Conservation (phyloP, 1,140 invertebrate species). For the Aphaenogaster rudis region DNA sequence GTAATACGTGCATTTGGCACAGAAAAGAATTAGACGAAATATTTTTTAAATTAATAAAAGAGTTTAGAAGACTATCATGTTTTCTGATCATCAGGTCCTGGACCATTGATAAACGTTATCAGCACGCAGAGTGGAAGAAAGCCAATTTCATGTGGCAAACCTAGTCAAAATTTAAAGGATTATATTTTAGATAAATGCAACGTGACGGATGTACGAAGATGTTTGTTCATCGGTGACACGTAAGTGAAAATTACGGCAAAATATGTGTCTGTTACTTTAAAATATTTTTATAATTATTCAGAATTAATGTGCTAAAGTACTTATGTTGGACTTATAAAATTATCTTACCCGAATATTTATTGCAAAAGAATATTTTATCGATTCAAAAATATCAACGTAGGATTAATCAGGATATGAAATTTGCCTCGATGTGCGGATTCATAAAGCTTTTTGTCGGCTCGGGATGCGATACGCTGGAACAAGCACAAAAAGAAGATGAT, state of each 20-base stretch:
- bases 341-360: conserved; percentile 41
- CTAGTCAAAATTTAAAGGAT: conserved; percentile 85
- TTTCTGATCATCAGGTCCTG: conserved; percentile 83
- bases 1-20: neutral
- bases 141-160: conserved; percentile 87
- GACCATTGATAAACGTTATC: conserved; percentile 86
- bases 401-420: conserved; percentile 88
- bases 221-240: conserved; percentile 90
- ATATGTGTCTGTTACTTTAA: neutral
- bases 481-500: conserved; percentile 1
- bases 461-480: conserved; percentile 32
- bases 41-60: neutral
- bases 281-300: neutral
- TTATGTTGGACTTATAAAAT: neutral
- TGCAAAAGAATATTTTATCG: conserved; percentile 2
- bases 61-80: neutral
- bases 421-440: conserved; percentile 87
- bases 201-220: conserved; percentile 85
- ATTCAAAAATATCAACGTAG: conserved; percentile 75
- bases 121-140: conserved; percentile 81
- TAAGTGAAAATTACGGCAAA: conserved; percentile 74
- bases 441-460: conserved; percentile 74
- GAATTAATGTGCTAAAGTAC: neutral
- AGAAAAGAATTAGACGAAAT: neutral
- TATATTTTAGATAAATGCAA: conserved; percentile 83